Base-by-base conservation (phyloP, 1,140 invertebrate species). In the Diorhabda sublineata region DNA sequence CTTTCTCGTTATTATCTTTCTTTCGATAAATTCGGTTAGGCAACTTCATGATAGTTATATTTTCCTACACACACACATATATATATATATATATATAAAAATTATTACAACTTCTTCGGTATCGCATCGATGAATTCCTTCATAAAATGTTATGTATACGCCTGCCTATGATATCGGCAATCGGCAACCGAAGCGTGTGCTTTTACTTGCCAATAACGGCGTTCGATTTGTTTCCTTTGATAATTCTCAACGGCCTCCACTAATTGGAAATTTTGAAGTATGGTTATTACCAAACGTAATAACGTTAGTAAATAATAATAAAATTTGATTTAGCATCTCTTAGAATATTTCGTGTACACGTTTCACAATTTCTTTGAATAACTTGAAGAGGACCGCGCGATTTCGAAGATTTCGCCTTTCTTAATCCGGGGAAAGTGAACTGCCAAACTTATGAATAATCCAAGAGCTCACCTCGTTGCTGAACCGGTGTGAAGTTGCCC, bases 401-500 rank as follows among this genome's bases (percentile, higher is more conserved):
- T 26, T 26, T 26, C 26, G 26, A 26, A 26, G 26, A 26, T 26
- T 26, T 26, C 26, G 26, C 26, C 26, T 52, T 8, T 52, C 47
- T 52, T 8, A 52, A 8, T 65, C 68, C 57, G 60, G 66, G 63
- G 72, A 74, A 74, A 75, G 74, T 75, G 73, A 70, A 73, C 73
- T 73, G 67, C 73, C 68, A 74, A 74, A 76, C 70, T 76, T 68
- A 74, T 76, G 73, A 76, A 76, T 76, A 76, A 76, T 76, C 74
- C 73, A 74, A 73, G 69, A 76, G 74, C 73, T 76, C 73, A 76
- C 69, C 74, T 61, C 68, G 73, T 74, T 67, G 74, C 74, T 71
- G 72, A 74, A 76, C 74, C 74, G 71, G 74, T 76, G 74, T 76
- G 74, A 74, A 76, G 74, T 74, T 74, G 65, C 71, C 70, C 71